Evolutionary conservation across 2,797 vertebrate genomes (phyloP).

Genomic region (Scleropages formosus): DNA sequence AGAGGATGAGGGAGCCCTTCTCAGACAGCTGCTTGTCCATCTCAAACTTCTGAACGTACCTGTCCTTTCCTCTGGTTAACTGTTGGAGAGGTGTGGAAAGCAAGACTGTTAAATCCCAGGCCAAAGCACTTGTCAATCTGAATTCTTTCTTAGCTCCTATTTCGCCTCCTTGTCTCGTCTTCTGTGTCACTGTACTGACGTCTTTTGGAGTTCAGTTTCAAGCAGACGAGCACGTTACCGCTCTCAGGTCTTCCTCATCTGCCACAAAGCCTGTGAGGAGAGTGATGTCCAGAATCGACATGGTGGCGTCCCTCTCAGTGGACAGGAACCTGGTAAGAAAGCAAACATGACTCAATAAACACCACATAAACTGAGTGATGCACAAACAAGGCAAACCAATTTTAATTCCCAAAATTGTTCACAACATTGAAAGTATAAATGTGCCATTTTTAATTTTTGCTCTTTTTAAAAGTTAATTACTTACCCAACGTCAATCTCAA

Average conservation of each 20-base stretch:
- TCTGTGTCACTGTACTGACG: background rate
- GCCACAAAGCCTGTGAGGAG: conserved; percentile 76
- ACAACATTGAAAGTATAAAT: no score
- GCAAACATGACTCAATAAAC: background rate
- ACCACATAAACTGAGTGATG: no score
- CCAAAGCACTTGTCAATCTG: background rate
- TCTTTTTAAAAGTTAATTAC: no score
- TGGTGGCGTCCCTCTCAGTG: conserved; percentile 57
- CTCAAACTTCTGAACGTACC: conserved; percentile 73
- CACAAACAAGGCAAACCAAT: no score
- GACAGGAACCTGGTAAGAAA: conserved; percentile 55
- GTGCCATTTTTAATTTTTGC: no score
- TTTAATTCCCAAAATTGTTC: no score
- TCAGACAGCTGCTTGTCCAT: conserved; percentile 60
- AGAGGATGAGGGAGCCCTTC: conserved; percentile 77
- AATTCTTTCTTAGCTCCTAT: background rate
- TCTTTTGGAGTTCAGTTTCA: background rate
- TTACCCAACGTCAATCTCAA: conserved; percentile 66
- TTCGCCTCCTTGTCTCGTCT: background rate
- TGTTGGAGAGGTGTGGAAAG: conserved; percentile 35
- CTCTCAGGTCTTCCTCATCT: conserved; percentile 64
- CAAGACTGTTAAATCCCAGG: background rate
- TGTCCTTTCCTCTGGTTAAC: conserved; percentile 65
- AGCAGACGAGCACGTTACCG: conserved; percentile 51
- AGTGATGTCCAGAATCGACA: conserved; percentile 80